Evolutionary conservation across 1,140 invertebrate genomes (phyloP).

Genomic region (Goniozus legneri): DNA sequence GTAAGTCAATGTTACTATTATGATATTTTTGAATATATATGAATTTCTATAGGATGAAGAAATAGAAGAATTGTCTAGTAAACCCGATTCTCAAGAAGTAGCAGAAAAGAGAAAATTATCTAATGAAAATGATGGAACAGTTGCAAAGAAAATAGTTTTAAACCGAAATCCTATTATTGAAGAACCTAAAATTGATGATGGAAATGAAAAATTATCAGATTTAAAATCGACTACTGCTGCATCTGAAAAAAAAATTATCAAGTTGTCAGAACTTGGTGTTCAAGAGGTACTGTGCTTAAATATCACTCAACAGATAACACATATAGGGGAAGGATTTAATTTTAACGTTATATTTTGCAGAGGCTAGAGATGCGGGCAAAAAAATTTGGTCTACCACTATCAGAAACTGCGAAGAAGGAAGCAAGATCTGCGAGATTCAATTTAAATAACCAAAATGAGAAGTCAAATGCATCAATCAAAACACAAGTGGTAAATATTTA

Average conservation of each 20-base stretch:
- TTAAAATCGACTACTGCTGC: conserved; percentile 18
- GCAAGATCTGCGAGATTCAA: conserved; percentile 66
- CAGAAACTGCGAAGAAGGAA: conserved; percentile 62
- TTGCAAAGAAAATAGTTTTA: conserved; percentile 62
- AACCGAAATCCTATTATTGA: conserved; percentile 63
- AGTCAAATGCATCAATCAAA: conserved; percentile 42
- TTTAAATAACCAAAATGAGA: conserved; percentile 37
- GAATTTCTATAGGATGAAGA: conserved; percentile 44
- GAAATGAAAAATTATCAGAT: conserved; percentile 27
- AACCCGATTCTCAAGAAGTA: conserved; percentile 43
- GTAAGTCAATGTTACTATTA: background rate
- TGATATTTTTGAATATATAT: conserved; percentile 4
- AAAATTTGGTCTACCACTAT: conserved; percentile 68
- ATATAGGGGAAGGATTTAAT: no score
- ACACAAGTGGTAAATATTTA: conserved; percentile 34
- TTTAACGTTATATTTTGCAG: conserved; percentile 31
- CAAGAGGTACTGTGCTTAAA: conserved; percentile 57
- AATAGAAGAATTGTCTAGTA: conserved; percentile 43
- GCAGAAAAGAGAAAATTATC: conserved; percentile 41
- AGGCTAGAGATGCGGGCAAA: conserved; percentile 74
- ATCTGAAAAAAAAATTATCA: conserved; percentile 58
- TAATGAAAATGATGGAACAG: conserved; percentile 34
- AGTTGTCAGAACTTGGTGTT: conserved; percentile 59
- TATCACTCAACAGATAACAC: conserved; percentile 6
- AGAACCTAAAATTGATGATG: conserved; percentile 38